Conservation (phyloP, 2,797 vertebrate species). For the Muscicapa striata region DNA sequence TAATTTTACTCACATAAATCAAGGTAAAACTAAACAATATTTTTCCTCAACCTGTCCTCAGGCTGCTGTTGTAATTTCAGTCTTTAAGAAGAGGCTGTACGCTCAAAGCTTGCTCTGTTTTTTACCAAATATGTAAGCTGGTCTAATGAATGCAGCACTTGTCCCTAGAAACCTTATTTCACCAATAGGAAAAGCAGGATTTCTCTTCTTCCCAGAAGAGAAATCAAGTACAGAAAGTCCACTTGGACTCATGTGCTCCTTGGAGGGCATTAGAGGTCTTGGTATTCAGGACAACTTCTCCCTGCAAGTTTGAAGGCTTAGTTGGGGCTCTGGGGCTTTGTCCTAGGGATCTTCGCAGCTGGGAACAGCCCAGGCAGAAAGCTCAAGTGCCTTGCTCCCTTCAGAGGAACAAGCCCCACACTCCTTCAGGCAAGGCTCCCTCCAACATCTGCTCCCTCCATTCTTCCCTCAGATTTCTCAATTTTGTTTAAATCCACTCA, state of each 20-base stretch:
- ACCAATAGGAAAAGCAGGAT: neutral
- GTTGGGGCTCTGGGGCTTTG: neutral
- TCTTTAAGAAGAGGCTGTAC: neutral
- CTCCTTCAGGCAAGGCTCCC: neutral
- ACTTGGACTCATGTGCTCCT: fast-evolving
- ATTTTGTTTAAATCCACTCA: neutral
- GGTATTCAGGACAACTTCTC: neutral
- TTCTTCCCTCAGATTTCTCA: neutral
- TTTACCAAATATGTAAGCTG: neutral
- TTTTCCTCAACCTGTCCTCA: neutral
- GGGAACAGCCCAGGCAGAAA: neutral
- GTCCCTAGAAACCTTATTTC: neutral
- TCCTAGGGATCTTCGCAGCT: neutral
- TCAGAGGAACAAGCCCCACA: neutral
- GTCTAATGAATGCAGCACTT: neutral
- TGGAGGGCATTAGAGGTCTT: neutral
- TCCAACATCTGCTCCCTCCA: neutral
- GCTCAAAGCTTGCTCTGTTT: neutral
- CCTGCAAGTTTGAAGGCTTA: neutral
- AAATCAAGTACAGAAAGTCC: neutral
- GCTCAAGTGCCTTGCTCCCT: neutral
- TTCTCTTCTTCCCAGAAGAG: neutral
- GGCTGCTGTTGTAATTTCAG: neutral
- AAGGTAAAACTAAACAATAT: neutral
- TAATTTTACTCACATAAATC: neutral